Conservation (phyloP, 2,113 vertebrate species). For the Poicephalus meyeri region DNA sequence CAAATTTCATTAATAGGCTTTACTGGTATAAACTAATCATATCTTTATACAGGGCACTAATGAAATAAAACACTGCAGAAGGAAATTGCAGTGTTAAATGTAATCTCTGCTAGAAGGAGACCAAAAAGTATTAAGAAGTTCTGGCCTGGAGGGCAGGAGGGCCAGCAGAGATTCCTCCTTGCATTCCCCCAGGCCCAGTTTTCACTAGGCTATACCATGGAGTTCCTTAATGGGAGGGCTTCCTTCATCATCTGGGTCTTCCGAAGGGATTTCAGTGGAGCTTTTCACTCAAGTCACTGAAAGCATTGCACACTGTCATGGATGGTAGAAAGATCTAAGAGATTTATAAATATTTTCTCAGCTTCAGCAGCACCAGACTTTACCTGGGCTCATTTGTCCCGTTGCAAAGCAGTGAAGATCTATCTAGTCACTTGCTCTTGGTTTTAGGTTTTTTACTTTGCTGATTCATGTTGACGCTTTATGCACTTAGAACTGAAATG, state of each 20-base stretch:
- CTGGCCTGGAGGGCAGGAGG: background rate
- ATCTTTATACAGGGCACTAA: background rate
- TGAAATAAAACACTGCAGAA: background rate
- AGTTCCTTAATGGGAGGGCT: background rate
- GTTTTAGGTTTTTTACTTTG: background rate
- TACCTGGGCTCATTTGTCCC: background rate
- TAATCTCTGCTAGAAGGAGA: background rate
- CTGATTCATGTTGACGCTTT: background rate
- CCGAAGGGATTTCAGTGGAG: background rate
- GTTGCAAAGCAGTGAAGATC: background rate
- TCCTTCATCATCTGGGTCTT: background rate
- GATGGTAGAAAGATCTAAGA: background rate
- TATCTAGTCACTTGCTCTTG: background rate
- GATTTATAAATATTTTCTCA: background rate
- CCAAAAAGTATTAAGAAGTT: background rate
- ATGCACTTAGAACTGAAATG: background rate
- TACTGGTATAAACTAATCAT: background rate
- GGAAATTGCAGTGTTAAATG: background rate
- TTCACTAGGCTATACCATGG: background rate
- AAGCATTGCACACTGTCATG: background rate
- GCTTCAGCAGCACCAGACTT: background rate
- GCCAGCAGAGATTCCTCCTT: background rate
- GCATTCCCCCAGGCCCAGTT: background rate
- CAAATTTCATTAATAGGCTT: background rate
- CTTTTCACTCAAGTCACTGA: background rate